A percentile compares a stretch with the other conserved stretches of the same genome.
These are phyloP conservation scores for Myopa testacea DNA, from an alignment of 2,888 invertebrate species.

Conservation along the genomic window DNA sequence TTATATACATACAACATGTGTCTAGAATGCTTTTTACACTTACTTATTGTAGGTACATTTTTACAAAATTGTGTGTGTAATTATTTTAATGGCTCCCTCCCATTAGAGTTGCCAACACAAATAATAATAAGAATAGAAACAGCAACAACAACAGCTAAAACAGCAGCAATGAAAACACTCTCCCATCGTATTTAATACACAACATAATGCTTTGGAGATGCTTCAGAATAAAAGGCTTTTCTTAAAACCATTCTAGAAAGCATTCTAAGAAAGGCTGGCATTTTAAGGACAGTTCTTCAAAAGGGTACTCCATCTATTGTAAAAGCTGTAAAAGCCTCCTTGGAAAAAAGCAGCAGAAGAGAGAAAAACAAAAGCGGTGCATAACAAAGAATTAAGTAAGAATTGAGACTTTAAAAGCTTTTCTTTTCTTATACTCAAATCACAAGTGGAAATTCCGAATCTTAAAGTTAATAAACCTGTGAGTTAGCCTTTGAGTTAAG, in stretches of 20 bases:
- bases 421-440: neutral
- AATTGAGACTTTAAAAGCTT: too few relatives aligned
- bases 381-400: neutral
- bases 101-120: neutral
- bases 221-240: constrained; percentile 23
- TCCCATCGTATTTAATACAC: neutral
- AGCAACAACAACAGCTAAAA: neutral
- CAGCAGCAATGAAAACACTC: neutral
- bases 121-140: neutral
- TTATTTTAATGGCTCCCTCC: constrained; percentile 15
- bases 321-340: neutral
- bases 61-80: neutral
- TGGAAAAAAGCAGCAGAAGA: neutral
- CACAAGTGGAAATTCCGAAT: too few relatives aligned
- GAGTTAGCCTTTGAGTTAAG: neutral
- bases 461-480: too few relatives aligned
- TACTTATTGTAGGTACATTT: neutral
- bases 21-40: neutral
- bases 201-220: neutral
- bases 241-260: neutral
- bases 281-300: neutral
- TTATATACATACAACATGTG: neutral
- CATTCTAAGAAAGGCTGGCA: neutral
- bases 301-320: neutral
- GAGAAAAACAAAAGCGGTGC: neutral